Evolutionary conservation across 1,140 invertebrate species (phyloP).

Genomic region (Asbolus verrucosus): DNA sequence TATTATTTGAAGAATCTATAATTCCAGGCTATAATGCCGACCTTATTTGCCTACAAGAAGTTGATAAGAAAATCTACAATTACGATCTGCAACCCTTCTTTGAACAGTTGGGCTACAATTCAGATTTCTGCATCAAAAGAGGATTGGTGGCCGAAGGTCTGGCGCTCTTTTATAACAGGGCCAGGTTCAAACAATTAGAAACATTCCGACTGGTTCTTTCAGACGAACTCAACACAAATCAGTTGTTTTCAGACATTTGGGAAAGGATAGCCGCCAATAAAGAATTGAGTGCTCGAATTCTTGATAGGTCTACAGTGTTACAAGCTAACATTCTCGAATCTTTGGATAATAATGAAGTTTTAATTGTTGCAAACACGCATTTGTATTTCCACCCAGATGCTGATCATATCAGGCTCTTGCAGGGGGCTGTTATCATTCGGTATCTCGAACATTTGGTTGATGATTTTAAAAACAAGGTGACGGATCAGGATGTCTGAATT

Average conservation of each 20-base stretch:
- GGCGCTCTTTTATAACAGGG: slow-evolving; percentile 79
- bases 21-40: slow-evolving; percentile 89
- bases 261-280: slow-evolving; percentile 72
- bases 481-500: too few relatives aligned
- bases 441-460: slow-evolving; percentile 71
- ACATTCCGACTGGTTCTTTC: slow-evolving; percentile 61
- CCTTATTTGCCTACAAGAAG: slow-evolving; percentile 93
- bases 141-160: slow-evolving; percentile 82
- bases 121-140: slow-evolving; percentile 78
- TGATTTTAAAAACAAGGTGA: slow-evolving; percentile 67
- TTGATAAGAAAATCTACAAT: slow-evolving; percentile 84
- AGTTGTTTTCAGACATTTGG: slow-evolving; percentile 73
- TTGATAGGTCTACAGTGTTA: slow-evolving; percentile 73
- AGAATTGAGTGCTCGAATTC: slow-evolving; percentile 72
- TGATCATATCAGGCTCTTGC: slow-evolving; percentile 88
- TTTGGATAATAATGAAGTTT: slow-evolving; percentile 71
- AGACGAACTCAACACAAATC: slow-evolving; percentile 69
- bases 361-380: slow-evolving; percentile 90
- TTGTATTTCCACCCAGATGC: slow-evolving; percentile 93
- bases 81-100: slow-evolving; percentile 78
- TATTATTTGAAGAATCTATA: slow-evolving; percentile 61
- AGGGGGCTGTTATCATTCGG: slow-evolving; percentile 75
- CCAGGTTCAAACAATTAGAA: slow-evolving; percentile 70
- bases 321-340: slow-evolving; percentile 75
- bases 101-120: slow-evolving; percentile 68